Evolutionary conservation across 37 sponge, comb jelly and placozoan species (phyloP).

Genomic region (Oscarella lobularis): DNA sequence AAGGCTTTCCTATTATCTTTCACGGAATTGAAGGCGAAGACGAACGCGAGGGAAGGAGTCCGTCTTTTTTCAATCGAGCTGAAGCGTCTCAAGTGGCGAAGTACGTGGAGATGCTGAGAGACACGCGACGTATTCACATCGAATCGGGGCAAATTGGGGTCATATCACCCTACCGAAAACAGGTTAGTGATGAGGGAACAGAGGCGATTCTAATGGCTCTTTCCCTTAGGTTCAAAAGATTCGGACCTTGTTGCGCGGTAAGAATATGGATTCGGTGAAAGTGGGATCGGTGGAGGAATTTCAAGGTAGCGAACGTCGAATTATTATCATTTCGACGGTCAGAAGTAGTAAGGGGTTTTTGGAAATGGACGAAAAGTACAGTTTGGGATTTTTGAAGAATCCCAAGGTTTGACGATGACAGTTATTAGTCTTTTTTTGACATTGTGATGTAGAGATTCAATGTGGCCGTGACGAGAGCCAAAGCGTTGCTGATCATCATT

Average conservation of each 20-base stretch:
- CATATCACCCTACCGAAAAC: constrained; percentile 64
- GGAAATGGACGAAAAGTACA: neutral
- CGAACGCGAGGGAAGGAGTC: constrained; percentile 49
- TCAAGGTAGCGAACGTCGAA: constrained; percentile 60
- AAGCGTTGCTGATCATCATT: constrained; percentile 50
- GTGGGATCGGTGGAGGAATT: constrained; percentile 78
- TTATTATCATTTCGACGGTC: constrained; percentile 66
- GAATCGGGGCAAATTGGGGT: constrained; percentile 34
- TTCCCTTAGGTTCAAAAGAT: neutral
- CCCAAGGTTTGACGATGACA: neutral
- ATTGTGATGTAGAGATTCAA: constrained; percentile 45
- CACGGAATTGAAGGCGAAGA: constrained; percentile 61
- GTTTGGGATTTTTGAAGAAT: constrained; percentile 3
- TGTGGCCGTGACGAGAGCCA: constrained; percentile 66
- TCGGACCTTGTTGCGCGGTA: neutral
- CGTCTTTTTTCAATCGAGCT: constrained; percentile 65
- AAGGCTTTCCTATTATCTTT: constrained; percentile 51
- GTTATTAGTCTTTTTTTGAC: neutral
- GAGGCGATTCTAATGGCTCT: no score
- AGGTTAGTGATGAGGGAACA: no score
- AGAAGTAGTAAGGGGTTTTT: neutral
- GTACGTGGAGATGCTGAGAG: constrained; percentile 22
- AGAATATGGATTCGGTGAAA: constrained; percentile 17
- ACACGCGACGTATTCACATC: constrained; percentile 1
- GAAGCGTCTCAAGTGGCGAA: constrained; percentile 32